Evolutionary conservation across 2,113 vertebrate species (phyloP).

Genomic region (Jacana jacana): DNA sequence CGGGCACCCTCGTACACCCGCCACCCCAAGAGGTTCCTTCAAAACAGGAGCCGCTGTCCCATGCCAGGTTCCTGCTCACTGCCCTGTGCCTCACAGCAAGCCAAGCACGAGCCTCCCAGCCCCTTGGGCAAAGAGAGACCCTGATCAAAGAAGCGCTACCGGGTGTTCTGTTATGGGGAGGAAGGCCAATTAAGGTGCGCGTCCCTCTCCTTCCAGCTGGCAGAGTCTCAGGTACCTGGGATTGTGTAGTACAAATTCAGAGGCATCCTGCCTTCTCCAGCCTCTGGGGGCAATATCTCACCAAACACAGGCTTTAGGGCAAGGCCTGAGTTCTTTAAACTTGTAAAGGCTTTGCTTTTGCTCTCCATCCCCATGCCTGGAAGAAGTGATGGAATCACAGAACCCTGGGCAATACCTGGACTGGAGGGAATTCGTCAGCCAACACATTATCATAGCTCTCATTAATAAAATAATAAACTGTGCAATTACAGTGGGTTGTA

Average conservation of each 20-base stretch:
- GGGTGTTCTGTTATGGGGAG: not conserved
- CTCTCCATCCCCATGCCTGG: not conserved
- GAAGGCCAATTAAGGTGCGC: not conserved
- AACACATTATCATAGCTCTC: slow-evolving; percentile 49
- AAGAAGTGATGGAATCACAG: not conserved
- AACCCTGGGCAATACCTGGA: slow-evolving; percentile 7
- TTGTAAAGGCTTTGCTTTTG: not conserved
- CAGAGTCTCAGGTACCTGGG: not conserved
- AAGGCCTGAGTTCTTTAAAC: not conserved
- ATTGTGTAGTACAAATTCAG: slow-evolving; percentile 1
- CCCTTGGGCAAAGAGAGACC: not conserved
- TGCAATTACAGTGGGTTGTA: slow-evolving; percentile 45
- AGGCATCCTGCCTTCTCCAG: not conserved
- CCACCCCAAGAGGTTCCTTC: not conserved
- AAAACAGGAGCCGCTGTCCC: not conserved
- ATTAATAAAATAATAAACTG: slow-evolving; percentile 58
- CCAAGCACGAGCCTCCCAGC: not conserved
- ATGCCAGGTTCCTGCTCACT: slow-evolving; percentile 23
- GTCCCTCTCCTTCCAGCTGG: not conserved
- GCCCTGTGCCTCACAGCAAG: slow-evolving; percentile 20
- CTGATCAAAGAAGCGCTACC: not conserved
- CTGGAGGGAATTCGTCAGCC: slow-evolving; percentile 5
- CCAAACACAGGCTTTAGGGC: not conserved
- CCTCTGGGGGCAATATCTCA: not conserved
- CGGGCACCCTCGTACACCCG: not conserved